Evolutionary conservation across 2,888 invertebrate species (phyloP), one percentile per base, ranked within the genome.

Genomic region (Eupithecia dodoneata): DNA sequence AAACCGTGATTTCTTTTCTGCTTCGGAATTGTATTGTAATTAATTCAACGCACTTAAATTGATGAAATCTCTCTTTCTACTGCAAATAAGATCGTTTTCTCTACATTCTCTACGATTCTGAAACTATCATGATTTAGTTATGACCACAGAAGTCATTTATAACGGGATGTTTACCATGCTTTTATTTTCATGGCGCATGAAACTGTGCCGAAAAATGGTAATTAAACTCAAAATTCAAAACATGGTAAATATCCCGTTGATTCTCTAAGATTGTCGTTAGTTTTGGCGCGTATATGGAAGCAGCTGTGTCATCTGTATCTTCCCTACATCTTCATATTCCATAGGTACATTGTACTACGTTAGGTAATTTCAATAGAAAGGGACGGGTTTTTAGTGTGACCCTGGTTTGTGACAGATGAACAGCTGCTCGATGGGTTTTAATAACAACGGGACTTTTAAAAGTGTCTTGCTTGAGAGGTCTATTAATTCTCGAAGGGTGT

Each of bases 381-480:
- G 13, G 45, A 3, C 71, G 73, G 73, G 71, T 75, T 79, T 73
- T 84, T 83, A 83, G 84, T 81, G 80, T 49, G 41, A 83, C 86
- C 87, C 85, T 84, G 87, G 83, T 84, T 87, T 85, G 85, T 86
- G 47, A 72, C 72, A 70, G 83, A 87, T 82, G 87, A 87, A 88
- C 93, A 93, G 92, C 92, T 93, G 93, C 90, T 87, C 84, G 79
- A 83, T 82, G 80, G 63, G 78, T 76, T 82, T 84, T 72, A 79
- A 75, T 77, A 77, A 75, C 71, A 74, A 59, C 72, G 80, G 80
- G 72, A 76, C 71, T 73, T 71, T 78, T 72, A 66, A 76, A 76
- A 78, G 63, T 76, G 71, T 78, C 76, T 79, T 85, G 86, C 76
- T 79, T 85, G 86, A 90, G 87, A 84, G 84, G 78, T 82, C 85